phyloP scores from a whole-genome alignment of 1,140 invertebrate species.

The Scaptomyza hsui region DNA sequence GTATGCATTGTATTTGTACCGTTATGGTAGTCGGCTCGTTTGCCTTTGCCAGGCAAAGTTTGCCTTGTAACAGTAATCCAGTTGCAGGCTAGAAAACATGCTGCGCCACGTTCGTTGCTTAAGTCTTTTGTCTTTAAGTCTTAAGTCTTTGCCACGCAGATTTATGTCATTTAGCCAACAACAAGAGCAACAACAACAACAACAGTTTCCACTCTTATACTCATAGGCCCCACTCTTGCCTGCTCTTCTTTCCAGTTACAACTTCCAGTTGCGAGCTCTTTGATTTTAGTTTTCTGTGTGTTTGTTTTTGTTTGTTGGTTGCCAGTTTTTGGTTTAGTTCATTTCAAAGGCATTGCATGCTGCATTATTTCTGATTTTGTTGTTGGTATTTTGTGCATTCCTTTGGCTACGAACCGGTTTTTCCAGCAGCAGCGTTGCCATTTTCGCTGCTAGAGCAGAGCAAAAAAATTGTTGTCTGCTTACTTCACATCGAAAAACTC shows the following conservation, averaged over 20 bases:
- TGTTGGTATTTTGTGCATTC: conserved; percentile 63
- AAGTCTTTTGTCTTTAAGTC: conserved; percentile 72
- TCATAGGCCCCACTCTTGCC: too few relatives aligned
- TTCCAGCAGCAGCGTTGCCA: conserved; percentile 70
- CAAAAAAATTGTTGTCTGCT: conserved; percentile 70
- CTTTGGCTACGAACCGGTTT: conserved; percentile 57
- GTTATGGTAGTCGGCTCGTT: conserved; percentile 23
- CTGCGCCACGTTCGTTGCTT: conserved; percentile 72
- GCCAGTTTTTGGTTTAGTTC: conserved; percentile 51
- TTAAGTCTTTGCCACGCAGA: conserved; percentile 76
- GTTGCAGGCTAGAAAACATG: conserved; percentile 61
- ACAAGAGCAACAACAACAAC: conserved; percentile 8
- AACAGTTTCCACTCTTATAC: background rate
- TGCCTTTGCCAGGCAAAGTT: too few relatives aligned
- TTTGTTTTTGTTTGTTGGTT: conserved; percentile 30
- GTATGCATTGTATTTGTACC: conserved; percentile 19
- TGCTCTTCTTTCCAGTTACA: conserved; percentile 13
- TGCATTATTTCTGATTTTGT: conserved; percentile 32
- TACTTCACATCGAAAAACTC: conserved; percentile 46
- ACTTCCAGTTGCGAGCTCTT: conserved; percentile 32
- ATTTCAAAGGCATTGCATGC: conserved; percentile 49
- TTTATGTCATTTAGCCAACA: conserved; percentile 70
- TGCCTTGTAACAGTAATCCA: conserved; percentile 76
- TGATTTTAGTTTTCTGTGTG: conserved; percentile 24
- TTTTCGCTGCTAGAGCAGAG: conserved; percentile 57